Percentiles rank a stretch among this genome's conserved stretches.
Conservation (phyloP, 1,140 invertebrate species). For the Anastrepha ludens region DNA sequence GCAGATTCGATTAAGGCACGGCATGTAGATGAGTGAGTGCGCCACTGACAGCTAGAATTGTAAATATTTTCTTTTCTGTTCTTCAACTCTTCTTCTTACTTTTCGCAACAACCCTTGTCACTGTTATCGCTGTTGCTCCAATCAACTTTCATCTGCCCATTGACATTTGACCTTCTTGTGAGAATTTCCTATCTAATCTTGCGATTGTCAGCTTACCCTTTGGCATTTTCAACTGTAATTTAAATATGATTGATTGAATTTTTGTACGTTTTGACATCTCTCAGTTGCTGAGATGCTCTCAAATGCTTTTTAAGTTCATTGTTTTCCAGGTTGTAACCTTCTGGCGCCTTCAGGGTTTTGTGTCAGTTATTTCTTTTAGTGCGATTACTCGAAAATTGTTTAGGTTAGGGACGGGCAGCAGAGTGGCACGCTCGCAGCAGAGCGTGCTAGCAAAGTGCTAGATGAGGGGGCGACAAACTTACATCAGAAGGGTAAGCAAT, state of each 20-base stretch:
- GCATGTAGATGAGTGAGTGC: not conserved
- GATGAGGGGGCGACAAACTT: too few species aligned
- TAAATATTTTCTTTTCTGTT: not conserved
- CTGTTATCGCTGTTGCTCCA: not conserved
- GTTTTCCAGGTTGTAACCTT: not conserved
- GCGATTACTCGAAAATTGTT: too few species aligned
- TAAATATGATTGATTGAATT: slow-evolving; percentile 19
- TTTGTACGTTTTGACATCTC: not conserved
- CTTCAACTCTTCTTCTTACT: not conserved
- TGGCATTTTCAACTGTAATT: not conserved
- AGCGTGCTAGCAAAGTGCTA: too few species aligned
- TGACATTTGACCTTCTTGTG: slow-evolving; percentile 39
- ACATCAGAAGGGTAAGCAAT: too few species aligned
- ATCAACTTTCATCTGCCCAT: not conserved
- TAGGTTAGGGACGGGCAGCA: too few species aligned
- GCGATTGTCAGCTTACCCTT: too few species aligned
- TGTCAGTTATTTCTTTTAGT: too few species aligned
- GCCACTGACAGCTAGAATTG: not conserved
- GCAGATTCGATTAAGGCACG: not conserved
- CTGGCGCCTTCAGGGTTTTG: too few species aligned
- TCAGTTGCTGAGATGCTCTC: not conserved
- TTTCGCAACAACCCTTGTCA: not conserved
- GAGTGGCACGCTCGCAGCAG: too few species aligned
- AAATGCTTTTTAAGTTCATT: not conserved
- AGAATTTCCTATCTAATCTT: not conserved